Percentiles rank a stretch among this genome's conserved stretches.
Conservation (phyloP, 2,888 invertebrate species). For the Blastobasis lacticolella region DNA sequence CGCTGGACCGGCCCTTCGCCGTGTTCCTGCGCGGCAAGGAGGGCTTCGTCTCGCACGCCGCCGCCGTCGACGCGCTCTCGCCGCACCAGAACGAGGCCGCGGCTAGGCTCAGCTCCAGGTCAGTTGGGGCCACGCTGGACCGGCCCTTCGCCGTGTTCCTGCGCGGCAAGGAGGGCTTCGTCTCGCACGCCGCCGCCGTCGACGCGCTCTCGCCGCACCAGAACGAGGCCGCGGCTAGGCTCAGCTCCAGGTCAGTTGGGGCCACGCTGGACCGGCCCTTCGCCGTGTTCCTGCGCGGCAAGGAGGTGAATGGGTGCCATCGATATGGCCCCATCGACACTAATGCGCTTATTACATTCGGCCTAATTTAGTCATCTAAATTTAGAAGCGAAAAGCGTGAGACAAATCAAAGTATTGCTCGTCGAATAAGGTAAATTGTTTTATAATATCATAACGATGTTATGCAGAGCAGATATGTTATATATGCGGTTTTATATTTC, state of each 20-base stretch:
- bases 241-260: slow-evolving; percentile 73
- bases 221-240: slow-evolving; percentile 84
- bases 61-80: slow-evolving; percentile 78
- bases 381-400: too few species aligned
- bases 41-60: slow-evolving; percentile 81
- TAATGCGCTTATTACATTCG: too few species aligned
- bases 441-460: too few species aligned
- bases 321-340: too few species aligned
- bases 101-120: slow-evolving; percentile 80
- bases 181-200: slow-evolving; percentile 74
- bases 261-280: slow-evolving; percentile 76
- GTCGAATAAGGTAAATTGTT: too few species aligned
- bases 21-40: slow-evolving; percentile 95
- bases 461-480: too few species aligned
- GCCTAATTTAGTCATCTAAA: too few species aligned
- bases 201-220: slow-evolving; percentile 84
- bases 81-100: slow-evolving; percentile 89
- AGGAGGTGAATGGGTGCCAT: too few species aligned
- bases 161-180: slow-evolving; percentile 91
- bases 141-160: slow-evolving; percentile 93
- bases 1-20: slow-evolving; percentile 80
- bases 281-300: slow-evolving; percentile 93
- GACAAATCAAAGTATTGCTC: too few species aligned
- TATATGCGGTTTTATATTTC: background rate
- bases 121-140: background rate